Conservation (phyloP, 2,797 vertebrate species). For the Scolopax bukidnonensis region DNA sequence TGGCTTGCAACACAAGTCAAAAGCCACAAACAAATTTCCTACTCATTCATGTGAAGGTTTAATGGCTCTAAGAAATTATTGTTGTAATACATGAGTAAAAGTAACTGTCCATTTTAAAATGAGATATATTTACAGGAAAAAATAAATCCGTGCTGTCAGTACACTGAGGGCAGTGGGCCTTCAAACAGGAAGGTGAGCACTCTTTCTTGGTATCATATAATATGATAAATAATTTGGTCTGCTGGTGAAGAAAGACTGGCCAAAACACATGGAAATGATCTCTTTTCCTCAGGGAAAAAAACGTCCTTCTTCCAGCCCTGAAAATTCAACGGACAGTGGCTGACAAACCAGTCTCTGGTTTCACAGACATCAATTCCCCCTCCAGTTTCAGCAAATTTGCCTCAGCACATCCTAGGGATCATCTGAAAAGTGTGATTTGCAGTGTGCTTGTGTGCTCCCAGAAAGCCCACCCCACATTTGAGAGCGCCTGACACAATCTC, state of each 20-base stretch:
- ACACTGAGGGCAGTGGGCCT: background rate
- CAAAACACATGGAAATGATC: background rate
- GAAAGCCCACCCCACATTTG: background rate
- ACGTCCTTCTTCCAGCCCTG: background rate
- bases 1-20: background rate
- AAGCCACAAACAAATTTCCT: background rate
- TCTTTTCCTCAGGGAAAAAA: slow-evolving; percentile 11
- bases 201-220: background rate
- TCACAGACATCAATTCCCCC: background rate
- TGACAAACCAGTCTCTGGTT: background rate
- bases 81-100: background rate
- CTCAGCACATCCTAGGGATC: background rate
- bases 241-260: background rate
- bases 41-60: background rate
- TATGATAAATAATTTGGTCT: background rate
- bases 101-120: background rate
- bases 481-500: background rate
- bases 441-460: background rate
- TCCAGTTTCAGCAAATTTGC: background rate
- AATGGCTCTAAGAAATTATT: background rate
- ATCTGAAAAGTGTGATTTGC: background rate
- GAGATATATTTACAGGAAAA: background rate
- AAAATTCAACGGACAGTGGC: background rate
- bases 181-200: background rate
- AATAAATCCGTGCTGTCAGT: background rate